These are phyloP conservation scores for Daphoenositta chrysoptera DNA, from an alignment of 2,113 vertebrate species.

Conservation along the genomic window DNA sequence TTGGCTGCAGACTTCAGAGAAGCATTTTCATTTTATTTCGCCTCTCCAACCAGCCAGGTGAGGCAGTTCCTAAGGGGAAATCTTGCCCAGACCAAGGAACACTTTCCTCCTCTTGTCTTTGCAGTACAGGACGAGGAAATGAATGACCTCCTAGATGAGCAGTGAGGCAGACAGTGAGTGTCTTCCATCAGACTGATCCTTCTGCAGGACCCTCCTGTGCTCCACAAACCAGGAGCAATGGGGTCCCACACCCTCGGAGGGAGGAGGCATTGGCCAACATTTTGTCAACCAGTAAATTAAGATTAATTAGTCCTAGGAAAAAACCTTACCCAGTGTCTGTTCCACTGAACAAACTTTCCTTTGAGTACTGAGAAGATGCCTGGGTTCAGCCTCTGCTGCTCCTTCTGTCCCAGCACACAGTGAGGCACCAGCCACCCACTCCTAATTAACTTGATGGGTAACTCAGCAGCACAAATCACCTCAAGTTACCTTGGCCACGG, in stretches of 20 bases:
- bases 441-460: conserved; percentile 19
- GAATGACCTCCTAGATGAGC: neutral
- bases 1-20: neutral
- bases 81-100: fast-evolving
- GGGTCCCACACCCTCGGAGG: neutral
- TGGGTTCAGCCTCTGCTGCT: neutral
- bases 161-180: fast-evolving
- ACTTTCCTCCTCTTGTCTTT: neutral
- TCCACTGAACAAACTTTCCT: neutral
- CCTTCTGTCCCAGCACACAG: neutral
- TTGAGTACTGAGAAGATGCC: neutral
- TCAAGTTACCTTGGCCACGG: conserved; percentile 33
- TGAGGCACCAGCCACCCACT: conserved; percentile 7
- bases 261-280: neutral
- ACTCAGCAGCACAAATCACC: conserved; percentile 44
- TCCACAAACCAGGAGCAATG: neutral
- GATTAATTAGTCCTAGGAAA: neutral
- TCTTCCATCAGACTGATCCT: neutral
- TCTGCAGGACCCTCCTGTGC: neutral
- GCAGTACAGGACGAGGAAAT: neutral
- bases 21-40: neutral
- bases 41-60: neutral
- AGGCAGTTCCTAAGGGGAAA: neutral
- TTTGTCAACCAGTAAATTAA: neutral
- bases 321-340: neutral